Conservation (phyloP, 2,888 invertebrate genomes). For the Escarpia spicata region DNA sequence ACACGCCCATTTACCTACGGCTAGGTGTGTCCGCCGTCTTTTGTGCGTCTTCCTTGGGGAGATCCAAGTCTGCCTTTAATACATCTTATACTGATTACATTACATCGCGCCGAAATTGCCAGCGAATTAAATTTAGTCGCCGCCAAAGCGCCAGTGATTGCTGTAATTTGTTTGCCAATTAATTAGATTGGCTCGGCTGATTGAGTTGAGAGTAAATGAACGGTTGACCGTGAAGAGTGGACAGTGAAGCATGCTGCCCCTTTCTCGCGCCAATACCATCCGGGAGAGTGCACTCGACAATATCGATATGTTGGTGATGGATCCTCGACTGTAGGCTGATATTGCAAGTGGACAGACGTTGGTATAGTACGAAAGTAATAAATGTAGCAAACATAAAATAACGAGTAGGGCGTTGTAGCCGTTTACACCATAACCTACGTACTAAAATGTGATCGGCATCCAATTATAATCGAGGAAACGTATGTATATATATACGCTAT, state of each 20-base stretch:
- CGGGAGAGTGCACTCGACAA: conserved; percentile 10
- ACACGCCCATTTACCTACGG: background rate
- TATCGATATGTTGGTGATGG: background rate
- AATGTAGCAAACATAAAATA: background rate
- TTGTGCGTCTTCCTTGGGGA: background rate
- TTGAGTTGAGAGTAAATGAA: background rate
- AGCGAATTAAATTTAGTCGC: conserved; percentile 6
- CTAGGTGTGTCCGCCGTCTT: background rate
- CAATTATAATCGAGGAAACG: too few species aligned
- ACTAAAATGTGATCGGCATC: too few species aligned
- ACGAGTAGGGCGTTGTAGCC: background rate
- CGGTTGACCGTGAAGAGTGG: conserved; percentile 10
- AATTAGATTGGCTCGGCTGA: conserved; percentile 7
- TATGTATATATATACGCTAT: too few species aligned
- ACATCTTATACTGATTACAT: background rate
- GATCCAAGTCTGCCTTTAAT: background rate
- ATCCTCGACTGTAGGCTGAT: background rate
- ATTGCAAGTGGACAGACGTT: background rate
- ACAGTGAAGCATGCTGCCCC: conserved; percentile 10
- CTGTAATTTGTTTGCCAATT: conserved; percentile 13
- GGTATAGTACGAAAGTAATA: background rate
- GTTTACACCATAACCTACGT: too few species aligned
- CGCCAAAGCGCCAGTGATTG: conserved; percentile 12
- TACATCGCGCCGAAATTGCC: conserved; percentile 1
- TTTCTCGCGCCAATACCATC: background rate